Conservation (phyloP, 2,113 vertebrate species). For the Hirundichthys speculiger region DNA sequence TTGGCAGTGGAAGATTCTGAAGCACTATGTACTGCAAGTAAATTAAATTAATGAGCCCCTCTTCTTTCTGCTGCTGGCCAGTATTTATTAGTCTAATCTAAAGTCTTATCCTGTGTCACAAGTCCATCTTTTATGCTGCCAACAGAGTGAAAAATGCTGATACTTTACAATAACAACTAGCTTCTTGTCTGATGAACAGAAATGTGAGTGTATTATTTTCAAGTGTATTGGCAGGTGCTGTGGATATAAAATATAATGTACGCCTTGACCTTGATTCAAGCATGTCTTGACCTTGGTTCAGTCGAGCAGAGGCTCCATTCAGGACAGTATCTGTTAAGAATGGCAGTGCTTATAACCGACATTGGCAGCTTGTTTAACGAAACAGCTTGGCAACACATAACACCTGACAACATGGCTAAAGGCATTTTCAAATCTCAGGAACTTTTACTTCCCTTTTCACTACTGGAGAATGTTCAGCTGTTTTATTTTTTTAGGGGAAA, state of each 20-base stretch:
- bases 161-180: conserved; percentile 10
- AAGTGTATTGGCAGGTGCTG: conserved; percentile 5
- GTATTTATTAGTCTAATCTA: conserved; percentile 72
- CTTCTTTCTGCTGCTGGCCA: conserved; percentile 60
- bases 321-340: too few relatives aligned
- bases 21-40: conserved; percentile 64
- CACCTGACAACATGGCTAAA: too few relatives aligned
- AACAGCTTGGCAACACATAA: too few relatives aligned
- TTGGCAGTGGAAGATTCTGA: conserved; percentile 56
- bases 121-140: conserved; percentile 58
- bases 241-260: neutral
- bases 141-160: conserved; percentile 55
- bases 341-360: too few relatives aligned
- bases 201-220: conserved; percentile 33
- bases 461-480: too few relatives aligned
- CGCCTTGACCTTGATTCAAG: neutral
- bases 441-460: too few relatives aligned
- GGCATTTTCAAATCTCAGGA: too few relatives aligned
- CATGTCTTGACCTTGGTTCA: too few relatives aligned
- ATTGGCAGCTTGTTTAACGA: too few relatives aligned
- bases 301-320: too few relatives aligned
- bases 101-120: conserved; percentile 61
- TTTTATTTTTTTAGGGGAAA: too few relatives aligned
- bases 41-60: conserved; percentile 77
- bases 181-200: conserved; percentile 44